Evolutionary conservation across 2,888 invertebrate genomes (phyloP), one percentile per base, ranked within the genome.

Genomic region (Endomychus coccineus): DNA sequence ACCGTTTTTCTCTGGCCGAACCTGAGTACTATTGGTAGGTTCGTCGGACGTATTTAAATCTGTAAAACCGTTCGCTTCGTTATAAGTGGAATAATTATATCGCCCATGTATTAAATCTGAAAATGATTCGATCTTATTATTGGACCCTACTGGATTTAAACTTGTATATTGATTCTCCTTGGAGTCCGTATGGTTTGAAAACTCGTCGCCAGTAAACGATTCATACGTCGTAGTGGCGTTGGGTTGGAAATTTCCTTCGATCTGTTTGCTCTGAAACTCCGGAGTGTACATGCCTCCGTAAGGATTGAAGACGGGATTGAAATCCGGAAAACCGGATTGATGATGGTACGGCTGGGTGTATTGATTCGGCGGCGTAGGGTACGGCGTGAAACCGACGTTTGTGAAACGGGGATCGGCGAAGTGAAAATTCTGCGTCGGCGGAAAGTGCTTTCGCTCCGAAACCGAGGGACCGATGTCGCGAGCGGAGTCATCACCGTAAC

Each of bases 111-210:
- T 62, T 37, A 80, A 64, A 46, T 78, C 79, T 4, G 79, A 74
- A 54, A 80, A 79, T 1, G 79, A 74, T 56, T 85, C 83, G 50
- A 83, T 69, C 66, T 84, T 80, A 66, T 72, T 79, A 58, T 73
- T 74, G 58, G 73, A 71, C 65, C 75, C 74, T 48, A 80, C 72
- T 37, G 79, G 73, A 66, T 75, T 78, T 54, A 83, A 66, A 56
- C 75, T 80, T 23, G 79, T 78, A 62, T 83, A 83, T 51, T 78
- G 71, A 51, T 61, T 70, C 51, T 77, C 77, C 45, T 71, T 70
- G 29, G 59, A 54, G 52, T 64, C 69, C 44, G 59, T 56, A 7
- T 30, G 31, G 16, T 27, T 27, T 13, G 24, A 70, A 64, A 37
- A 37, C 16, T 39, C 59, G 65, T 27, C 65, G 64, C 22, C 68